Evolutionary conservation across 2,113 vertebrate genomes (phyloP), one percentile per base, ranked within the genome.

Genomic region (Gobio gobio): DNA sequence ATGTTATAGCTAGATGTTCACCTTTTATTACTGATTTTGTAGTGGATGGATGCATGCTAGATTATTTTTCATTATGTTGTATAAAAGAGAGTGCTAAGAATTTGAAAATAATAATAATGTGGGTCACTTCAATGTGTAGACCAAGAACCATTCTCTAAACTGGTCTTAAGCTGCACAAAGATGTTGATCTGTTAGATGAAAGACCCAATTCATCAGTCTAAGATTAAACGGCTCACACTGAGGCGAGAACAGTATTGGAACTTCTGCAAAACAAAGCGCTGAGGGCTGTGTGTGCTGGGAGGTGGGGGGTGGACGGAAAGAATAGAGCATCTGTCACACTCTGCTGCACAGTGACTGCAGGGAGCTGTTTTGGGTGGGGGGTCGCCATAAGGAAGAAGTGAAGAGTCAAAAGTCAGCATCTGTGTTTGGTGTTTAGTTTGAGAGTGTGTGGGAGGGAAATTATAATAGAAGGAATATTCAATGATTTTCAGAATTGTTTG

Each of bases 241-340:
- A 61, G 29, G 33, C 33, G 20, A 40, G 18, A 56, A 61, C 56
- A 43, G 33, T 78, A 78, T 78, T 43, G 76, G 51, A 33, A 81
- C 1, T 78, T 78, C 18, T 79, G 59, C 20, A 66, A 81, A 81
- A 81, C 78, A 66, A 82, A 70, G 63, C 43, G 4, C 45, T 70
- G 26, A 24, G 61, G 24, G 63, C 18, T 33, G 79, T 49, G 33
- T 47, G 64, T 45, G 58, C 3, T n/a, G 26, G 75, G 51, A 76
- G 13, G 16, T 43, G 72, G 83, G 59, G 54, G 84, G 75, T 45
- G 74, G 85, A 36, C 0, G 58, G 10, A 75, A 45, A 88, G 82
- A 88, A 85, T 85, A 83, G 87, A 79, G 77, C 84, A 86, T 88
- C 87, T 88, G 84, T 83, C 87, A 83, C 84, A 40, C 79, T 82